Evolutionary conservation across 2,888 invertebrate genomes (phyloP).

Genomic region (Ashinkailepas kermadecensis): DNA sequence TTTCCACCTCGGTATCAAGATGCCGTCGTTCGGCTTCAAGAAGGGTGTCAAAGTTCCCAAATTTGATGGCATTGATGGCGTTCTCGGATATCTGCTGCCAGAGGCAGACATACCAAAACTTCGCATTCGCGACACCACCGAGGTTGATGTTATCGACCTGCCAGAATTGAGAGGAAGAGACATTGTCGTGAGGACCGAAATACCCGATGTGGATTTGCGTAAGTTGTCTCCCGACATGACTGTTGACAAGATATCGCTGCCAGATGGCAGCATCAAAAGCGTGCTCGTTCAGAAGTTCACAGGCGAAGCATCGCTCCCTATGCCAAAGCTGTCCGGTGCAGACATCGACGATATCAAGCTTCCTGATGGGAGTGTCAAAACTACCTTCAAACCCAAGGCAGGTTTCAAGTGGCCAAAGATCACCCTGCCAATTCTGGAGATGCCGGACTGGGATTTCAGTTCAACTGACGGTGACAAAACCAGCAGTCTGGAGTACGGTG

Average conservation of each 20-base stretch:
- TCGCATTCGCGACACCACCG: constrained; percentile 8
- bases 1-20: not conserved
- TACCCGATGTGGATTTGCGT: not conserved
- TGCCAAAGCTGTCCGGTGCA: not conserved
- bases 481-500: not conserved
- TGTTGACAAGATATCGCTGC: not conserved
- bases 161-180: not conserved
- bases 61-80: constrained; percentile 14
- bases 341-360: not conserved
- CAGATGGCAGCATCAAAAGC: not conserved
- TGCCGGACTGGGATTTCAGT: constrained; percentile 18
- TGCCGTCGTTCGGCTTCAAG: constrained; percentile 10
- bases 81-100: constrained; percentile 3
- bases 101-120: not conserved
- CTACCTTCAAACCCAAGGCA: not conserved
- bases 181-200: not conserved
- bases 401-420: constrained; percentile 9
- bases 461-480: not conserved
- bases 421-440: not conserved
- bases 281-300: not conserved
- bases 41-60: constrained; percentile 5
- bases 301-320: not conserved
- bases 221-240: not conserved
- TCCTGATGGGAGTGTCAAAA: not conserved
- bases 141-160: constrained; percentile 11